Conservation (phyloP, 2,113 vertebrate genomes). For the Cebus imitator region DNA sequence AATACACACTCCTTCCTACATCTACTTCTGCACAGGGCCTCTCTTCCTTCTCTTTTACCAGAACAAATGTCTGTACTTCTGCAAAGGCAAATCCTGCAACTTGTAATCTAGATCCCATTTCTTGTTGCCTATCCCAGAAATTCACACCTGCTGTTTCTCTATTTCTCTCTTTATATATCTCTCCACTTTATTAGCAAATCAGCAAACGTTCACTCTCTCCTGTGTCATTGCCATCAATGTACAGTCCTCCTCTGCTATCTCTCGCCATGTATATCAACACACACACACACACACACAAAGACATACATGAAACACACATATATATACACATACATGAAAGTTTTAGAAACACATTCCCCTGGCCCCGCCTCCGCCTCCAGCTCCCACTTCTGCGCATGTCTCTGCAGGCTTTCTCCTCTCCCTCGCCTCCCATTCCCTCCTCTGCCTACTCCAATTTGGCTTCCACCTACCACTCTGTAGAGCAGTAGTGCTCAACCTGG, state of each 20-base stretch:
- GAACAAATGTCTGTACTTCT: neutral
- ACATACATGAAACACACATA: too few species aligned
- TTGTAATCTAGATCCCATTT: too few species aligned
- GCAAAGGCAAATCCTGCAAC: neutral
- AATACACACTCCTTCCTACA: constrained; percentile 45
- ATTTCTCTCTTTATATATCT: neutral
- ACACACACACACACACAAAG: too few species aligned
- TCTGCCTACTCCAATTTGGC: neutral
- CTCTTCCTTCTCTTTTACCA: neutral
- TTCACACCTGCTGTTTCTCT: neutral
- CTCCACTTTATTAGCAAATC: neutral
- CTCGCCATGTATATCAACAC: neutral
- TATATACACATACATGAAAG: neutral
- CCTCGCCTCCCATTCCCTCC: neutral
- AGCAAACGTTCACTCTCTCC: neutral
- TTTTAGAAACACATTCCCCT: neutral
- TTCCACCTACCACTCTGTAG: neutral
- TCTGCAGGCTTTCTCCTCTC: neutral
- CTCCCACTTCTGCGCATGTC: neutral
- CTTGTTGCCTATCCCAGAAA: neutral
- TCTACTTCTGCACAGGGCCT: neutral
- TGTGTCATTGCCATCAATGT: neutral
- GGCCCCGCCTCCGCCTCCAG: neutral
- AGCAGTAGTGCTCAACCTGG: neutral
- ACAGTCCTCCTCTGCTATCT: neutral